Base-by-base conservation (phyloP, 2,888 invertebrate genomes). In the Trissoscelio sp. region DNA sequence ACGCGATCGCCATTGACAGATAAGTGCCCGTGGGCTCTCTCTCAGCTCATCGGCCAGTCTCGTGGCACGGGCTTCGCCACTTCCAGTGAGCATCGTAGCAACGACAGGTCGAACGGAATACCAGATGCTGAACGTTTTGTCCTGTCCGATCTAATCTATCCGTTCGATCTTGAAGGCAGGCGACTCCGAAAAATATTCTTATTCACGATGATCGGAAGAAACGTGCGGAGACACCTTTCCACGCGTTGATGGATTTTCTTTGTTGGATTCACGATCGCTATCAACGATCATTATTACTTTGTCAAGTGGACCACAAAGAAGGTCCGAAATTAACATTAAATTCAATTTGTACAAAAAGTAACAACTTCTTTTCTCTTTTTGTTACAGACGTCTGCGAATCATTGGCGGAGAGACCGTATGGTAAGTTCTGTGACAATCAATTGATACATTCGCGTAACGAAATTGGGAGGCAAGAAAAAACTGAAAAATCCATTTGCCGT, bases 381-480 rank as follows among this genome's bases (percentile, higher is more conserved):
- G 87, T 91, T 91, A 22, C 89, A 91, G 91, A 91, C 83, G 86
- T 89, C 80, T 90, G 90, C 87, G 91, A 91, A 83, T 87, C 88
- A 48, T 85, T 88, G 80, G 88, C 87, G 79, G 91, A 91, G 82
- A 88, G 91, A 88, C 86, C 90, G 83, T 91, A 91, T 83, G 91
- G 91, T 91, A 87, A 91, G 91, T 79, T n/a, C n/a, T 42, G 48
- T 28, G 37, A n/a, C 42, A 55, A 44, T 57, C 51, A 24, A 78
- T 78, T 73, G 62, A 62, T 31, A 58, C 34, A 22, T 60, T 3
- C 37, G 42, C 24, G n/a, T n/a, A 44, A 18, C 7, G 18, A 48
- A 18, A 24, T 12, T 6, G 24, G 31, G 11, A 69, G 28, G 20
- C 1, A 51, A 9, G 31, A 12, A 11, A 22, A 51, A 24, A 69